Base-by-base conservation (phyloP, 2,113 vertebrate species). In the Cyphomyrus plagiostoma region DNA sequence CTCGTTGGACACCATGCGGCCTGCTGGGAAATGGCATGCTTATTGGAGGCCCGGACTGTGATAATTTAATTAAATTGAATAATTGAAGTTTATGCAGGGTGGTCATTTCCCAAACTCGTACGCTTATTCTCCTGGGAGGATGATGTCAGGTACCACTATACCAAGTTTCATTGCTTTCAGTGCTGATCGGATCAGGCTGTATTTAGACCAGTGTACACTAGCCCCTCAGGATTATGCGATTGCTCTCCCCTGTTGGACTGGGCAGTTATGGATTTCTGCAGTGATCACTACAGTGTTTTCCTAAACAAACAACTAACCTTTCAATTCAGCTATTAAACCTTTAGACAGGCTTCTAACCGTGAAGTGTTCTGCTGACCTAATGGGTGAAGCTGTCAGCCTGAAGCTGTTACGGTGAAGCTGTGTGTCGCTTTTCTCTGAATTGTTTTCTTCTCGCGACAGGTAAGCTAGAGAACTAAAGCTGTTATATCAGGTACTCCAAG, bases 1-100 rank as follows among this genome's bases (percentile, higher is more conserved):
- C 7, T 48, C 7, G 23, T 45, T 58, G 80, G 90, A 91, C 42
- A 90, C 89, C 92, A 93, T 93, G 21, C 23, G 3, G 13, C 30
- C 4, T 66, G 58, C n/a, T n/a, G n/a, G 58, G 9, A 66, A 9
- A 62, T 62, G 45, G n/a, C 46, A 10, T 77, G 42, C 86, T 90
- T 39, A 17, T 30, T 84, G 84, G 83, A 86, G n/a, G 26, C 23
- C 85, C 49, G 50, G 62, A 80, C 1, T 1, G 45, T 8, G 11
- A 52, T 17, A 15, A 19, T 53, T 53, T 21, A 21, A 21, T 56
- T 21, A 6, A 0, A 56, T 56, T 56, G 5, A 56, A 5, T 53
- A 56, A 56, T 21, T 56, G 3, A 56, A 21, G 5, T 56, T 56
- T 21, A 56, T 56, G 10, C 39, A 23, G 17, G 23, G 7, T 46